Evolutionary conservation across 2,797 vertebrate species (phyloP), one percentile per base, ranked within the genome.

Genomic region (Danionella dracula): DNA sequence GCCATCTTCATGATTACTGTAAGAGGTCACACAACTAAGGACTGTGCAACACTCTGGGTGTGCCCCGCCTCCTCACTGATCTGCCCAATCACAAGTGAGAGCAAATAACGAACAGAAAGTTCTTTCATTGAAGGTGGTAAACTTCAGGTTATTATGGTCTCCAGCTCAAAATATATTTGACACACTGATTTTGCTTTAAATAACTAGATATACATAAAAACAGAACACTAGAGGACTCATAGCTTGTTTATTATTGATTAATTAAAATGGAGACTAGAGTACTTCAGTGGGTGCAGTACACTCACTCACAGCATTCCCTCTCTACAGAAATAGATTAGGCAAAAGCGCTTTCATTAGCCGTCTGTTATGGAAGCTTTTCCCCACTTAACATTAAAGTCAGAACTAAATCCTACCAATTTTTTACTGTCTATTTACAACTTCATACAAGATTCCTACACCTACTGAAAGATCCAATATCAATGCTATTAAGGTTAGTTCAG

Each of bases 131-230:
- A 27, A 27, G 23, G 23, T 27, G 23, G 23, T 27, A 6, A 27
- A 27, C 3, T 3, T 27, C 3, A 27, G 3, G 3, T 27, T 27
- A 27, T 27, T 3, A 27, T 27, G 23, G 3, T 27, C 3, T 6
- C 23, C 37, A 49, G 3, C 10, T 32, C 42, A 27, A 46, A 56
- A 32, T 60, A 62, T 76, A 80, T 71, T 81, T 81, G 81, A 83
- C 76, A n/a, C n/a, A n/a, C n/a, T n/a, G n/a, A 83, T 85, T 57
- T 84, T 85, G 84, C 90, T 86, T 87, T 88, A 86, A 84, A 78
- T 82, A 83, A 85, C 79, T 85, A 3, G 23, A 27, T 27, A 3
- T 27, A 3, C 6, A 86, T 86, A 72, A 77, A n/a, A n/a, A n/a
- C n/a, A n/a, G n/a, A 81, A 84, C 82, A 79, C 73, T 84, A 82